Percentiles rank a stretch among this genome's conserved stretches.
phyloP scores from a whole-genome alignment of 2,113 vertebrate genomes.

The Zosterops japonicus region DNA sequence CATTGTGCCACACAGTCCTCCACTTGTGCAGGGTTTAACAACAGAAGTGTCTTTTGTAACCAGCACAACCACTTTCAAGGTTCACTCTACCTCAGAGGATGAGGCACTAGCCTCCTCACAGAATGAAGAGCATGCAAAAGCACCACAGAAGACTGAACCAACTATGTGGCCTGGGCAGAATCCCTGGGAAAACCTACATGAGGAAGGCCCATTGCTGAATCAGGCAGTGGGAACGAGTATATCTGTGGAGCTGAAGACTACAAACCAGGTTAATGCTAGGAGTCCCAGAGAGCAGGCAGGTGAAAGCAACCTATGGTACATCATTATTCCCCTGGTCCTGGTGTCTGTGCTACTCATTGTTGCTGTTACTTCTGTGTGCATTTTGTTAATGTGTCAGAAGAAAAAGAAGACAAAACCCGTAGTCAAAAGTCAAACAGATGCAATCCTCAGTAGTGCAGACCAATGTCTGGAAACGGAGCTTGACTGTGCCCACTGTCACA shows the following conservation, averaged over 20 bases:
- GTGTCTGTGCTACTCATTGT: conserved; percentile 77
- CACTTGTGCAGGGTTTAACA: conserved; percentile 45
- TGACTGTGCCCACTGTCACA: conserved; percentile 79
- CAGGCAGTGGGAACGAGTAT: conserved; percentile 60
- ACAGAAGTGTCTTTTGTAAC: conserved; percentile 51
- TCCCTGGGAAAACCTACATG: conserved; percentile 72
- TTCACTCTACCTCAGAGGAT: conserved; percentile 29
- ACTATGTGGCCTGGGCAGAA: conserved; percentile 64
- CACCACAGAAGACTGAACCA: conserved; percentile 66
- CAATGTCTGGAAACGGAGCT: conserved; percentile 72
- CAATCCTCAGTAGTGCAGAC: conserved; percentile 28
- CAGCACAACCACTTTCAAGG: conserved; percentile 5
- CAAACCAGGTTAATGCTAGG: conserved; percentile 57
- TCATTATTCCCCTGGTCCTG: conserved; percentile 74
- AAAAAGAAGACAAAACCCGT: conserved; percentile 73
- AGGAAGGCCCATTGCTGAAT: conserved; percentile 35
- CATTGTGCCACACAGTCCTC: conserved; percentile 73
- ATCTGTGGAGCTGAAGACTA: conserved; percentile 45
- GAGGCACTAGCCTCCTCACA: neutral
- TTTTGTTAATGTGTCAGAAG: conserved; percentile 72
- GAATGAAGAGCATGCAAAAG: conserved; percentile 35
- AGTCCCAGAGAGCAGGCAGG: conserved; percentile 68
- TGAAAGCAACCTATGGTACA: conserved; percentile 71
- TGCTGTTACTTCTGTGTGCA: conserved; percentile 67
- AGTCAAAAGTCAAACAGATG: conserved; percentile 10